Evolutionary conservation across 2,113 vertebrate species (phyloP).

Genomic region (Leptobrachium leishanense): DNA sequence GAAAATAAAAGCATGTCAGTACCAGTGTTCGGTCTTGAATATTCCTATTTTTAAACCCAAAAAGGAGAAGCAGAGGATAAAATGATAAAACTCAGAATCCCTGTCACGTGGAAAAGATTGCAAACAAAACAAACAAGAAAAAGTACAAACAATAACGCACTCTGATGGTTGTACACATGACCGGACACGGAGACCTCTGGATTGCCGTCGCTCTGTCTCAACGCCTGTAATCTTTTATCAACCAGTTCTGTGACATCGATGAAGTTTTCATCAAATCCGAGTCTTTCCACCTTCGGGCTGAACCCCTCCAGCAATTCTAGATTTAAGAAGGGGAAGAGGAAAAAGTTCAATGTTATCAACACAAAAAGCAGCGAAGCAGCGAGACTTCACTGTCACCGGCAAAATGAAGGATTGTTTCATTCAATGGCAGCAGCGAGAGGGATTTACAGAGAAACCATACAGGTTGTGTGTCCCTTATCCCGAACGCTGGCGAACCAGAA

Average conservation of each 20-base stretch:
- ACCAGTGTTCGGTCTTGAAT: no score
- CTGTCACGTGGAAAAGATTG: neutral
- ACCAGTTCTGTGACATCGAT: constrained; percentile 82
- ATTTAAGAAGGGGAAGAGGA: neutral
- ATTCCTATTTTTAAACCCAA: no score
- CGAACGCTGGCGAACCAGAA: no score
- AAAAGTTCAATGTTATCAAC: constrained; percentile 23
- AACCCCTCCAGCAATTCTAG: constrained; percentile 82
- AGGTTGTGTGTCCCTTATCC: no score
- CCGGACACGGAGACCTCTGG: constrained; percentile 64
- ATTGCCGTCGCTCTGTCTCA: constrained; percentile 35
- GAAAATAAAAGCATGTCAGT: no score
- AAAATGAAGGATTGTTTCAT: neutral
- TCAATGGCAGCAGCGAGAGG: no score
- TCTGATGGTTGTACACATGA: constrained; percentile 72
- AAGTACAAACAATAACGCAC: constrained; percentile 59
- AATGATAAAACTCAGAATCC: no score
- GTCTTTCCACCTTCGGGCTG: constrained; percentile 82
- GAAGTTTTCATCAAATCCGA: constrained; percentile 92
- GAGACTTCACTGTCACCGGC: neutral
- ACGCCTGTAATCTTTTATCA: constrained; percentile 65
- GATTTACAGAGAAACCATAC: no score
- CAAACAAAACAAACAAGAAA: neutral
- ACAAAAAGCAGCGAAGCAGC: neutral
- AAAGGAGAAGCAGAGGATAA: no score